A percentile compares a stretch with the other conserved stretches of the same genome.
Evolutionary conservation across 2,113 vertebrate species (phyloP).

Genomic region (Pseudopodoces humilis): DNA sequence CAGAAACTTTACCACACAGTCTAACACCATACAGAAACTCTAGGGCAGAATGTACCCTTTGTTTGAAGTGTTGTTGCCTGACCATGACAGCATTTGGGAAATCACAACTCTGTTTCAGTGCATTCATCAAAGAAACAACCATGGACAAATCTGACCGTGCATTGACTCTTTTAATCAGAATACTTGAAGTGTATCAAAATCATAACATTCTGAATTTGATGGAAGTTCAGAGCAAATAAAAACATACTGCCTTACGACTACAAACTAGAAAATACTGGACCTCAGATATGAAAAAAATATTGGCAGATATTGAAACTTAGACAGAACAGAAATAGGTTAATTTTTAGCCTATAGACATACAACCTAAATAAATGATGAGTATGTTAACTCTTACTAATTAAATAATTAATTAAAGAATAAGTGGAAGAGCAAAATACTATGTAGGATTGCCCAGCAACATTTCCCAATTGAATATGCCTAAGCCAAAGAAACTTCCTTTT

Average conservation of each 20-base stretch:
- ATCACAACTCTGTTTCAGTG: not conserved
- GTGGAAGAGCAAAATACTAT: not conserved
- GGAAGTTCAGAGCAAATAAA: not conserved
- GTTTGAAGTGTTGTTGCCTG: not conserved
- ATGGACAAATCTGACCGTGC: not conserved
- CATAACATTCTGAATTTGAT: not conserved
- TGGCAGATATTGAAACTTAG: not conserved
- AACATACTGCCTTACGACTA: not conserved
- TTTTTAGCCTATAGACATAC: not conserved
- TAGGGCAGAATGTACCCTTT: not conserved
- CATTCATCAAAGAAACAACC: not conserved
- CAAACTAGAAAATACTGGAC: not conserved
- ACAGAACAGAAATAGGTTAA: not conserved
- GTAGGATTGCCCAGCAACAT: not conserved
- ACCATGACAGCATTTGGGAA: not conserved
- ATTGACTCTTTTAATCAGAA: not conserved
- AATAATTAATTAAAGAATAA: not conserved
- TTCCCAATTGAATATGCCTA: not conserved
- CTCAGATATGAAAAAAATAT: not conserved
- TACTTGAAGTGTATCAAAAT: not conserved
- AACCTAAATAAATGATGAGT: not conserved
- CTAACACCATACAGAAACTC: not conserved
- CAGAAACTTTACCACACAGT: not conserved
- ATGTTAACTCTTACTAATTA: not conserved
- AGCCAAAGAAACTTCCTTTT: not conserved